A percentile compares a stretch with the other conserved stretches of the same genome.
phyloP scores from a whole-genome alignment of 2,797 vertebrate species.

The Mus spretus region DNA sequence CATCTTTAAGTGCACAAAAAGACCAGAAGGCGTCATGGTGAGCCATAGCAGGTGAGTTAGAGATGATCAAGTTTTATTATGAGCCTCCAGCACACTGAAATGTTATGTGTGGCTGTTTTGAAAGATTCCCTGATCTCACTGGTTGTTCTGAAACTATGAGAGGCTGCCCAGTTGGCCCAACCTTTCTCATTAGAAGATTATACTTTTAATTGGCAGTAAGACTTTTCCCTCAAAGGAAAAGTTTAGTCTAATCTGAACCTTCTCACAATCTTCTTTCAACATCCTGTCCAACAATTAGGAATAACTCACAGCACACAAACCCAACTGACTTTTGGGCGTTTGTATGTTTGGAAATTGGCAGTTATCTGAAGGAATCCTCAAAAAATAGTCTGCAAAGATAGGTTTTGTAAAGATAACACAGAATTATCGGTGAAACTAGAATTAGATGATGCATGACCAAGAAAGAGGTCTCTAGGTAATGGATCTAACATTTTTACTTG shows the following conservation, averaged over 20 bases:
- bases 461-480: background rate
- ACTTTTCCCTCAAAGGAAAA: fast-evolving
- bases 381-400: background rate
- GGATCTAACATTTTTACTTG: background rate
- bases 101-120: too few species aligned
- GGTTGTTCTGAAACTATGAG: background rate
- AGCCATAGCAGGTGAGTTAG: background rate
- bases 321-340: background rate
- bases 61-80: background rate
- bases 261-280: background rate
- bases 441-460: background rate
- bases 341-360: background rate
- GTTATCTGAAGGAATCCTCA: background rate
- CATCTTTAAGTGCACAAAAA: background rate
- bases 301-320: background rate
- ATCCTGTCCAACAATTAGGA: background rate
- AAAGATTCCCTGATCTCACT: background rate
- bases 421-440: background rate
- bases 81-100: fast-evolving
- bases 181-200: background rate
- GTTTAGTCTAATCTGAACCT: background rate
- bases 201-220: background rate
- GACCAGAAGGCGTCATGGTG: background rate
- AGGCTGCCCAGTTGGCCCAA: fast-evolving
- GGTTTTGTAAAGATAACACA: background rate